Base-by-base conservation (phyloP, 2,888 invertebrate genomes). In the Brachylomia viminalis region DNA sequence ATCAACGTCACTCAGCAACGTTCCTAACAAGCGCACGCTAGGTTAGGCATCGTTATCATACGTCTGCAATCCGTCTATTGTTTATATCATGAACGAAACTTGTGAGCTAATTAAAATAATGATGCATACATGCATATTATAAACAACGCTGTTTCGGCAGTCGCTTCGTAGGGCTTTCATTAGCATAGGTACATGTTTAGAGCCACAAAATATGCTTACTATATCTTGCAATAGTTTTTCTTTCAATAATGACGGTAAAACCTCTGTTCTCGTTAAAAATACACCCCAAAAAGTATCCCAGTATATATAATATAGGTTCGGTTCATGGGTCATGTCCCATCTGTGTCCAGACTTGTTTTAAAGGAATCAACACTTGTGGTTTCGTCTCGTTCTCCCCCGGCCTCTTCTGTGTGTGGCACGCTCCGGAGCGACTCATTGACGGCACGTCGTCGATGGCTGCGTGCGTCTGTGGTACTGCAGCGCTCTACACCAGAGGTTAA, bases 401-500 rank as follows among this genome's bases (percentile, higher is more conserved):
- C 47, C 27, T 47, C 20, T 8, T 15, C 10, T 1, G 20, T 23
- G 23, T 7, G 74, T 20, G 23, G 61, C 30, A 17, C 59, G 30
- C 2, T 61, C 42, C 75, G 42, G 59, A 30, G 30, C n/a, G 45
- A 45, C 30, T 45, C 77, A 62, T 54, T 76, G 75, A 45, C 27
- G 64, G 47, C 13, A 27, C 77, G 52, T 23, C 27, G 33, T 54
- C 45, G 62, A 45, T 64, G 77, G 45, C 66, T 11, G 75, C 45
- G 54, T 30, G 47, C 56, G 67, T 27, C 66, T 47, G 67, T 30
- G 42, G 42, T 30, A 59, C 54, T 69, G 78, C 52, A 54, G 65
- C 65, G 74, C 64, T 54, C 38, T 27, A 42, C 27, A 45, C 47
- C 27, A 27, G 76, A 77, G 87, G 87, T 86, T 73, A 86, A 86